Percentiles rank a stretch among this genome's conserved stretches.
Conservation (phyloP, 1,140 invertebrate species). For the honey bee (Apis mellifera) region DNA sequence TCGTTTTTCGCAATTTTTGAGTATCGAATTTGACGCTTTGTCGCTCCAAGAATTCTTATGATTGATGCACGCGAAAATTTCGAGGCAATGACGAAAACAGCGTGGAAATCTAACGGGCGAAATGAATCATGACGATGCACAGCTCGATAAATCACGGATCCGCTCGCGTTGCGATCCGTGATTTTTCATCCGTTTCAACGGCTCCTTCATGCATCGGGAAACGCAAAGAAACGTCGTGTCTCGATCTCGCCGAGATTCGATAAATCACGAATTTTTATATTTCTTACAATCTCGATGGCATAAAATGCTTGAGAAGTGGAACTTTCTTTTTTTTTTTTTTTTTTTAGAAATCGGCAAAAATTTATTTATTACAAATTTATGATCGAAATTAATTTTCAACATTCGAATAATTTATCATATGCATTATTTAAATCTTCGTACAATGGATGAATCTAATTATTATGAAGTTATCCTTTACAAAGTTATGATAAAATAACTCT, state of each 20-base stretch:
- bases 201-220: slow-evolving; percentile 25
- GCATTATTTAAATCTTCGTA: no score
- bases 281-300: background rate
- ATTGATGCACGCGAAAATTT: slow-evolving; percentile 30
- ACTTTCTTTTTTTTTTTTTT: background rate
- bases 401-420: no score
- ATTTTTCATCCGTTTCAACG: slow-evolving; percentile 37
- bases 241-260: background rate
- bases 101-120: slow-evolving; percentile 8
- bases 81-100: slow-evolving; percentile 20
- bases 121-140: slow-evolving; percentile 26
- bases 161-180: slow-evolving; percentile 13
- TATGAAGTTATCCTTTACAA: no score
- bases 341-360: background rate
- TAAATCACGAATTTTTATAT: slow-evolving; percentile 39
- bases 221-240: slow-evolving; percentile 23
- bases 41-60: background rate
- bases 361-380: no score
- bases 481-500: no score
- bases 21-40: slow-evolving; percentile 1
- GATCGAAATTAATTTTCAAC: no score
- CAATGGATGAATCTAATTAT: no score
- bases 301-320: background rate
- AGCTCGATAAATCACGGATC: slow-evolving; percentile 30
- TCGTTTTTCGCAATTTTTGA: background rate